Evolutionary conservation across 2,888 invertebrate species (phyloP).

Genomic region (Cephus pulcher): DNA sequence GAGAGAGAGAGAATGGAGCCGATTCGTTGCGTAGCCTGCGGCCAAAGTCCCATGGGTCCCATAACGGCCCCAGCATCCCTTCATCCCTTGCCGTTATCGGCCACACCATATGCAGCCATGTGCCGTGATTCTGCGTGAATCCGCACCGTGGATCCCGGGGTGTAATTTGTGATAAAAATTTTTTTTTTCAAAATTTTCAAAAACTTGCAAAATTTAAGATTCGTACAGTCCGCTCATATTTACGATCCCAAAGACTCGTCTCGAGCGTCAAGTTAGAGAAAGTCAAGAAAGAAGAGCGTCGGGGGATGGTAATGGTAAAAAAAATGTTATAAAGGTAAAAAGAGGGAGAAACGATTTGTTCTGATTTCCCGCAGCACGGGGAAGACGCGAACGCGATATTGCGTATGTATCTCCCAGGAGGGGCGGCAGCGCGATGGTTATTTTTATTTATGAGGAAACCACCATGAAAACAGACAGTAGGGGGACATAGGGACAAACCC

Average conservation of each 20-base stretch:
- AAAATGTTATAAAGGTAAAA: too few relatives aligned
- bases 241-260: too few relatives aligned
- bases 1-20: slow-evolving; percentile 14
- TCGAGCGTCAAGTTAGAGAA: too few relatives aligned
- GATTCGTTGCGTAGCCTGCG: slow-evolving; percentile 47
- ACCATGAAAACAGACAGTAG: slow-evolving; percentile 54
- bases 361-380: slow-evolving; percentile 46
- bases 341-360: slow-evolving; percentile 45
- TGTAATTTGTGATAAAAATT: not conserved
- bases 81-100: slow-evolving; percentile 43
- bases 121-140: slow-evolving; percentile 6
- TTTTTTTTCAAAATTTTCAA: not conserved
- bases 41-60: slow-evolving; percentile 60
- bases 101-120: slow-evolving; percentile 45
- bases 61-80: slow-evolving; percentile 52
- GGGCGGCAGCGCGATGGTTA: slow-evolving; percentile 57
- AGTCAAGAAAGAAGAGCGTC: too few relatives aligned
- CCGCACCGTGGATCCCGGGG: not conserved
- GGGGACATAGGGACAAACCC: slow-evolving; percentile 29
- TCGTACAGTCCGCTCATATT: too few relatives aligned
- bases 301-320: too few relatives aligned
- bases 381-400: slow-evolving; percentile 54
- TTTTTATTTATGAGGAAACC: slow-evolving; percentile 67
- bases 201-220: too few relatives aligned
- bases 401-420: slow-evolving; percentile 53